phyloP scores from a whole-genome alignment of 2,113 vertebrate genomes.

The Pachycephala philippinensis region DNA sequence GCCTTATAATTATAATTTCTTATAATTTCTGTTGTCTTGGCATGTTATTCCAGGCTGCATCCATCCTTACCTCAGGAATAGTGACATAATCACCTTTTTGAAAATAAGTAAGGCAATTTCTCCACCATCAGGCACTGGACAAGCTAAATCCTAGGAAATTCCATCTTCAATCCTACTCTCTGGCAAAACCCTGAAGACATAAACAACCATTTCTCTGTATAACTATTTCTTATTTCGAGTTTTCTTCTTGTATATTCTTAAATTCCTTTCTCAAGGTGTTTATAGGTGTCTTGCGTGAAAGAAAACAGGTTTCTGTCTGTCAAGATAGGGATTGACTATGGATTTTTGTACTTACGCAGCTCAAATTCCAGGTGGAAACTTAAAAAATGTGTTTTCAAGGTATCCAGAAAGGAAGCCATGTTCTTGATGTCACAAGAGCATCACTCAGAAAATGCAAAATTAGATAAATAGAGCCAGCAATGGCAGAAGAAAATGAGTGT shows the following conservation, averaged over 20 bases:
- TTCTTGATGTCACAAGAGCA: background rate
- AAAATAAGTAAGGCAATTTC: background rate
- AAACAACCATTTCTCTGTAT: background rate
- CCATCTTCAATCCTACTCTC: background rate
- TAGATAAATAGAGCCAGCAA: background rate
- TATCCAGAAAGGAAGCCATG: background rate
- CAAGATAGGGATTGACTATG: background rate
- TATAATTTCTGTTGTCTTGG: background rate
- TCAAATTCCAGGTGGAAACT: background rate
- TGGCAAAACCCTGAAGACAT: background rate
- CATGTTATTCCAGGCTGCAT: fast-evolving
- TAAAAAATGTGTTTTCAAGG: background rate
- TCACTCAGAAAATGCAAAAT: background rate
- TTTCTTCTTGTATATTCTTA: background rate
- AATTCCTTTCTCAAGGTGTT: background rate
- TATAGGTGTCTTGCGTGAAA: background rate
- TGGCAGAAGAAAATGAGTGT: background rate
- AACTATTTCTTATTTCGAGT: background rate
- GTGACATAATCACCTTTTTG: background rate
- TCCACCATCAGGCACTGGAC: background rate
- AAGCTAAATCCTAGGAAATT: background rate
- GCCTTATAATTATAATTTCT: background rate
- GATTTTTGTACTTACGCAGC: background rate
- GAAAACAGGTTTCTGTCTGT: background rate
- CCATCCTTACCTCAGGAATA: background rate